These are phyloP conservation scores for Margaritifera margaritifera DNA, from an alignment of 2,888 invertebrate genomes.

Conservation along the genomic window DNA sequence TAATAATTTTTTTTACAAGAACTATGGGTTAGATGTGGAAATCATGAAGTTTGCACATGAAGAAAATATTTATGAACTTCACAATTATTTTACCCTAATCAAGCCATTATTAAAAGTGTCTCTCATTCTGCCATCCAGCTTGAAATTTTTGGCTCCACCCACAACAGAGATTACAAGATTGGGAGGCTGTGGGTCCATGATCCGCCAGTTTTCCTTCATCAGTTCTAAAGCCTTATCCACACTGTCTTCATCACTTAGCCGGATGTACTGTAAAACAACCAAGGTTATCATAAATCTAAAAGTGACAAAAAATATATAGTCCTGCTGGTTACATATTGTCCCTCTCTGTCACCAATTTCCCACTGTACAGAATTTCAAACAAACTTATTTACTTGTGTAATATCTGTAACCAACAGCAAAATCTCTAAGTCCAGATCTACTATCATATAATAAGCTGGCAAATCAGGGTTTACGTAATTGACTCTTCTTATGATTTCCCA, in stretches of 20 bases:
- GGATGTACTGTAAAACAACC: constrained; percentile 64
- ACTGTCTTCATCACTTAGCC: constrained; percentile 65
- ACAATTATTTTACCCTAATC: constrained; percentile 62
- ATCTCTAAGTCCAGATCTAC: no score
- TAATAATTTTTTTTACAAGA: no score
- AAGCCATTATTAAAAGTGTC: constrained; percentile 71
- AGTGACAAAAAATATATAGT: background rate
- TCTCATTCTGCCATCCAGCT: constrained; percentile 71
- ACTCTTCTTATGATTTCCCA: no score
- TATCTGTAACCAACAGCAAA: no score
- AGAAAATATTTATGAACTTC: no score
- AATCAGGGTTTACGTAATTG: no score
- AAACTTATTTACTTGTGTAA: no score
- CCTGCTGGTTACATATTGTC: no score
- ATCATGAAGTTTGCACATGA: no score
- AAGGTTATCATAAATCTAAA: background rate
- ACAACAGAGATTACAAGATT: constrained; percentile 73
- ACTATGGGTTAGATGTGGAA: no score
- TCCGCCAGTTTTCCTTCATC: constrained; percentile 69
- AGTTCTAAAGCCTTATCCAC: constrained; percentile 64
- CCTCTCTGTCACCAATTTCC: no score
- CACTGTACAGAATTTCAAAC: background rate
- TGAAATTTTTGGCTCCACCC: constrained; percentile 73
- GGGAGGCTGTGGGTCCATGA: constrained; percentile 69
- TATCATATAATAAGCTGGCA: no score